Percentiles rank a stretch among this genome's conserved stretches.
Evolutionary conservation across 2,888 invertebrate species (phyloP).

Genomic region (Ectemnius cavifrons): DNA sequence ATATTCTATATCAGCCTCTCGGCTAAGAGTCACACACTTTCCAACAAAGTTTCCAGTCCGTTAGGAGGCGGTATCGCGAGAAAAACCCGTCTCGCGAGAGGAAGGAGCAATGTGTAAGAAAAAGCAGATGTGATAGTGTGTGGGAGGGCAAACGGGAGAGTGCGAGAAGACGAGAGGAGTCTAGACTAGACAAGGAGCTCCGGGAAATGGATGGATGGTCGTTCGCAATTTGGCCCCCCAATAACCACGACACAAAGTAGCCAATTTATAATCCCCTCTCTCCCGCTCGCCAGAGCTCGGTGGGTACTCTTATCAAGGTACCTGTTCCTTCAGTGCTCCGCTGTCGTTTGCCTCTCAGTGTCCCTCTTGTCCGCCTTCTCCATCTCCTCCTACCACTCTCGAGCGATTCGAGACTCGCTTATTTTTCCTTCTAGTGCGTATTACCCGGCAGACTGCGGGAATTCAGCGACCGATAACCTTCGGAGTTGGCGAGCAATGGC

Average conservation of each 20-base stretch:
- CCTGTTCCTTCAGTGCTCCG: conserved; percentile 22
- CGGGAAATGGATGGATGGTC: conserved; percentile 66
- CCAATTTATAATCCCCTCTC: conserved; percentile 69
- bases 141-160: conserved; percentile 15
- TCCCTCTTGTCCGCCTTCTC: conserved; percentile 24
- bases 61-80: conserved; percentile 27
- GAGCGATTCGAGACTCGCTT: conserved; percentile 21
- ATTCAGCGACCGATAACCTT: conserved; percentile 51
- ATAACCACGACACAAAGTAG: conserved; percentile 69
- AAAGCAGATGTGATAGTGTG: conserved; percentile 15
- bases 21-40: neutral
- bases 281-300: conserved; percentile 20
- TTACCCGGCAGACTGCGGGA: conserved; percentile 38
- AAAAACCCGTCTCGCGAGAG: conserved; percentile 10
- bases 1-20: neutral
- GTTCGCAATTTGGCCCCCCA: conserved; percentile 69
- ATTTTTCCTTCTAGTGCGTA: conserved; percentile 32
- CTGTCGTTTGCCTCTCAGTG: neutral
- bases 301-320: conserved; percentile 59
- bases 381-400: conserved; percentile 23
- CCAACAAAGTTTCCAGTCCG: conserved; percentile 36
- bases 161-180: conserved; percentile 22
- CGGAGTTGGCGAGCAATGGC: conserved; percentile 54
- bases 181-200: conserved; percentile 34
- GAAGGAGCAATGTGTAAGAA: conserved; percentile 17